Evolutionary conservation across 2,888 invertebrate species (phyloP), one percentile per base, ranked within the genome.

Genomic region (Trichacis sp.): DNA sequence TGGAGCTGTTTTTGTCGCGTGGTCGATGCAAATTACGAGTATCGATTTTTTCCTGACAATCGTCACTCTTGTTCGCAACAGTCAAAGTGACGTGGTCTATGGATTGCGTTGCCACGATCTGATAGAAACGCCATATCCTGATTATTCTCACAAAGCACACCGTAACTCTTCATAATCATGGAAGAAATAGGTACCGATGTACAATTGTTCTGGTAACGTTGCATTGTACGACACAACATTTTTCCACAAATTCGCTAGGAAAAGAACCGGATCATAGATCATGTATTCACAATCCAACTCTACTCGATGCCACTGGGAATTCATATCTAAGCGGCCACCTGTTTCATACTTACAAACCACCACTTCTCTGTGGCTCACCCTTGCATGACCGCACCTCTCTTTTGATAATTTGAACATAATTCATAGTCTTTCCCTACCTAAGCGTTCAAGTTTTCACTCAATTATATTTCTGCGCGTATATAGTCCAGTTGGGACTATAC

Each of bases 41-140:
- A 50, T 47, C 59, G 58, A 53, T 59, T 48, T 53, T 29, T 52
- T 42, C 57, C 52, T 48, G 15, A 49, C 15, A 36, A 12, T 46
- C 45, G 47, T 54, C 54, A 18, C n/a, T 45, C 36, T 47, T 52
- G 24, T 88, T 88, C 11, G 87, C 87, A 24, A 88, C 87, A 0
- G 91, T 91, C 87, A 92, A 92, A 43, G 90, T 92, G 60, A 92
- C 92, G 9, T 8, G 3, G 24, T 24, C 4, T 8, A 8, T n/a
- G n/a, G n/a, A 11, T 33, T 33, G 33, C 0, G 88, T 83, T 0
- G 90, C 89, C 57, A 88, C 88, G 63, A 87, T 87, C 81, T 86
- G 67, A 20, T 40, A 40, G 45, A 63, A 63, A 56, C 24, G 19
- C 8, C 29, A 19, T 11, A 38, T 29, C 48, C 51, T 42, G 29